Base-by-base conservation (phyloP, 2,797 vertebrate genomes). In the Lagodon rhomboides region DNA sequence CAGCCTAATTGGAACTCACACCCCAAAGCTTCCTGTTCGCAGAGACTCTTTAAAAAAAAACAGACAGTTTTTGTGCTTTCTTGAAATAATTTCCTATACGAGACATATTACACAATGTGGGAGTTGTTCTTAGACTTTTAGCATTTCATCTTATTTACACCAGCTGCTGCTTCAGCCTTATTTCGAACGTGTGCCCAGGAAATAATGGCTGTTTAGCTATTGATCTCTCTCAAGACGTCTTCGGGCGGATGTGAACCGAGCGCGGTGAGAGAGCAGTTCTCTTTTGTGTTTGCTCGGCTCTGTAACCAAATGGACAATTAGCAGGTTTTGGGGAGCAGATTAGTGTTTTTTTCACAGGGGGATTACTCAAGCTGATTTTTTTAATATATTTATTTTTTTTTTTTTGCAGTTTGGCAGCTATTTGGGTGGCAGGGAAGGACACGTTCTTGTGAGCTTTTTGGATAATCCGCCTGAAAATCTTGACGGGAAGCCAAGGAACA, bases 241-340 rank as follows among this genome's bases (percentile, higher is more conserved):
- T 59, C 71, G 68, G 79, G 77, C 77, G 80, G 74, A 61, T 73
- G 80, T 76, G 87, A 88, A 84, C 65, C 68, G 61, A 43, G 70
- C 65, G 83, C 68, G 62, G 60, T 27, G 23, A 83, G 64, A 51
- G 75, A 74, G 73, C n/a, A 6, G 12, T 80, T 80, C 50, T 85
- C 79, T 78, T 85, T 81, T 73, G 30, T 82, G 80, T 89, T 93
- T 87, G 76, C 79, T 41, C 34, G 3, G 76, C 87, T 93, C 89
- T 93, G 84, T 82, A 82, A 90, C 87, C 89, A 93, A 93, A 90
- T 81, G 72, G 80, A 86, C 91, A 90, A 92, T 94, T 93, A 92
- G 86, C 85, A 87, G 84, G 84, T 88, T 89, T 80, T 72, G 78
- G 83, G 83, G 64, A 84, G 78, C 80, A 92, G 87, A 93, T 92